Conservation (phyloP, 2,888 invertebrate genomes). For the Drosophila phalerata region DNA sequence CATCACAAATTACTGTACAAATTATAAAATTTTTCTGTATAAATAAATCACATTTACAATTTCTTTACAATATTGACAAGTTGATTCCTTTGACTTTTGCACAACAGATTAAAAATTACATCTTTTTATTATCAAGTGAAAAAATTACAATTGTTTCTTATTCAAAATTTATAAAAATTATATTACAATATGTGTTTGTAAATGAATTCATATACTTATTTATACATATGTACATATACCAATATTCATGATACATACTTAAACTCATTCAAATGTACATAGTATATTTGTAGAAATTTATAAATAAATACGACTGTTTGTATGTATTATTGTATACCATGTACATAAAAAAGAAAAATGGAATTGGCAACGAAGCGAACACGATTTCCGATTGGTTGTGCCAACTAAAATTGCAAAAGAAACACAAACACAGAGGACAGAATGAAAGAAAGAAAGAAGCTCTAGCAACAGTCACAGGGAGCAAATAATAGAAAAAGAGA, state of each 20-base stretch:
- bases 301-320: slow-evolving; percentile 15
- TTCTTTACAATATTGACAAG: background rate
- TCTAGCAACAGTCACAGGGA: slow-evolving; percentile 46
- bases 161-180: background rate
- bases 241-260: slow-evolving; percentile 1
- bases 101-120: background rate
- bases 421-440: slow-evolving; percentile 22
- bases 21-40: background rate
- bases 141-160: background rate
- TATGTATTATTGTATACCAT: background rate
- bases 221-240: background rate
- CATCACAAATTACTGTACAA: background rate
- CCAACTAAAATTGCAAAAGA: slow-evolving; percentile 73
- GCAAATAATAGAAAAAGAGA: slow-evolving; percentile 60
- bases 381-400: slow-evolving; percentile 81
- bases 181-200: background rate
- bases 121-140: background rate
- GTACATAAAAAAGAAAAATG: slow-evolving; percentile 16
- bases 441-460: slow-evolving; percentile 26
- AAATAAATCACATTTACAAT: background rate
- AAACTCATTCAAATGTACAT: background rate
- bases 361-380: slow-evolving; percentile 52
- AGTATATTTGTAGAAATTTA: background rate
- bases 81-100: too few relatives aligned
- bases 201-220: background rate